Evolutionary conservation across 2,113 vertebrate genomes (phyloP), one percentile per base, ranked within the genome.

Genomic region (Gobius niger): DNA sequence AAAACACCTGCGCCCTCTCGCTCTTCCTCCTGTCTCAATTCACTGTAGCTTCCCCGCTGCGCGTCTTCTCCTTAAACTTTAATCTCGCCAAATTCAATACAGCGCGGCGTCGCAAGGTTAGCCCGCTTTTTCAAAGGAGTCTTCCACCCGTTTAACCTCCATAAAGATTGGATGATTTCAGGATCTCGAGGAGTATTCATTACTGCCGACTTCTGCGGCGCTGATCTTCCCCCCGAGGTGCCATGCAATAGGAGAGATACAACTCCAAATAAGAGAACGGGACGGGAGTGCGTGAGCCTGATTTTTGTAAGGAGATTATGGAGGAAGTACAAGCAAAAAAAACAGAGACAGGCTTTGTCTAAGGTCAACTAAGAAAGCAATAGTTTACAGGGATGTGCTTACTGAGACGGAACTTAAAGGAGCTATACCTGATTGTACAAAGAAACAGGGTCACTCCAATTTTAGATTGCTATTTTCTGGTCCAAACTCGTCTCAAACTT

Each of bases 61-160:
- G 78, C 47, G 44, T 76, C 83, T 88, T 53, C 75, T 34, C 24
- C 24, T 88, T 78, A 82, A 89, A 88, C 83, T 88, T 91, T 89
- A 91, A 91, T 88, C 86, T 88, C 81, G 74, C 85, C 78, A 78
- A 63, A 85, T 83, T 87, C 78, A 87, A 85, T 84, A 84, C 63
- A 50, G 68, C 68, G 13, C 63, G 67, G 83, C 65, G 49, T 74
- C 81, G 83, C 78, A 76, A 87, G 82, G 83, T 83, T 84, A 82
- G 80, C 64, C 66, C 65, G 44, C 15, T 78, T 84, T 84, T 73
- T 75, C 83, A 84, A 82, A 72, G 63, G 76, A 34, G 63, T 67
- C 53, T 76, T 67, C 63, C 64, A 44, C 14, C 63, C 64, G 72
- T 80, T 68, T 72, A 63, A 74, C 76, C 72, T 80, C 40, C 4